Conservation (phyloP, 1,140 invertebrate genomes). For the Nasonia giraulti region DNA sequence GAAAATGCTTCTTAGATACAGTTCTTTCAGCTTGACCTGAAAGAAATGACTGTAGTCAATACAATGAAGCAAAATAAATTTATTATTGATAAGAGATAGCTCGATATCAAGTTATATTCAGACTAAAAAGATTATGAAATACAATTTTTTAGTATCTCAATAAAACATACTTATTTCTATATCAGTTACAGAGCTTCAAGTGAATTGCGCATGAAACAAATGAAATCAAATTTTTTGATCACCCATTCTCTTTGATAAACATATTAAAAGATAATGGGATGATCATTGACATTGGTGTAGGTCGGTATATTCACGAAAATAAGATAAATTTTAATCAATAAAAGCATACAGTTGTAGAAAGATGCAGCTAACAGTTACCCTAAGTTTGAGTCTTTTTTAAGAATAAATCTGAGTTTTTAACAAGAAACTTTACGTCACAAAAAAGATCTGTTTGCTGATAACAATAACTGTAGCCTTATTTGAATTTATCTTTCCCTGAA, state of each 20-base stretch:
- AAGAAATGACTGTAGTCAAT: too few species aligned
- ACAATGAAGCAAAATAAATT: too few species aligned
- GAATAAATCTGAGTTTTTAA: neutral
- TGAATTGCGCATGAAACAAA: neutral
- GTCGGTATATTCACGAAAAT: neutral
- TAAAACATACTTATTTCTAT: too few species aligned
- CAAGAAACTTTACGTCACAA: neutral
- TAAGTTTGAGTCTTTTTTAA: neutral
- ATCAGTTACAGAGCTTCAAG: neutral
- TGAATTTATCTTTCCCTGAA: neutral
- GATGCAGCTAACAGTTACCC: neutral
- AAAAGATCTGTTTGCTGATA: neutral
- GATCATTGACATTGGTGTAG: neutral
- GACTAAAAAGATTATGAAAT: too few species aligned
- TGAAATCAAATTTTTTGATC: neutral
- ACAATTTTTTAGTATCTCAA: too few species aligned
- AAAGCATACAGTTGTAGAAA: neutral
- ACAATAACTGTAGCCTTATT: neutral
- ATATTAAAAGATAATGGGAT: neutral
- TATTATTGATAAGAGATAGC: too few species aligned
- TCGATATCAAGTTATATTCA: too few species aligned
- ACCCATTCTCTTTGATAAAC: neutral
- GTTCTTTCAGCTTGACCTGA: too few species aligned
- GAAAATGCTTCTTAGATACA: too few species aligned
- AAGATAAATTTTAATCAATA: neutral